These are phyloP conservation scores for Erpornis zantholeuca DNA, from an alignment of 2,113 vertebrate genomes.

Conservation along the genomic window DNA sequence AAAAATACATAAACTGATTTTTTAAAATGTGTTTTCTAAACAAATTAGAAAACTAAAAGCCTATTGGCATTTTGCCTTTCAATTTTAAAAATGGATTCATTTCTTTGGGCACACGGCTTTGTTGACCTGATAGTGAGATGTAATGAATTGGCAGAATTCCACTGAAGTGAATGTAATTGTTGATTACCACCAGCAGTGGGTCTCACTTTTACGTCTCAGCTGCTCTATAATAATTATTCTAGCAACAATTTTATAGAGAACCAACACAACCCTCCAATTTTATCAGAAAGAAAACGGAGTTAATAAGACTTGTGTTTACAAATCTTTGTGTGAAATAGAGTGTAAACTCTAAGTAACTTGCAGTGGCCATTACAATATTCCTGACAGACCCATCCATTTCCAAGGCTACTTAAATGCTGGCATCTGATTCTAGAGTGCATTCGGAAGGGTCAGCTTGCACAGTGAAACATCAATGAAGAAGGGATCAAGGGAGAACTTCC, in stretches of 20 bases:
- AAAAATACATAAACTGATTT: not conserved
- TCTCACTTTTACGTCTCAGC: not conserved
- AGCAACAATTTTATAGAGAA: not conserved
- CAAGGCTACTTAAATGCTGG: not conserved
- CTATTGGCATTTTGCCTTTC: not conserved
- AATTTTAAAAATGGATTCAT: not conserved
- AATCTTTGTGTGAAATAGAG: not conserved
- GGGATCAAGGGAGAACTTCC: not conserved
- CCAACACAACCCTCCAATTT: not conserved
- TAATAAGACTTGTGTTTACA: not conserved
- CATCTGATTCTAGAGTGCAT: not conserved
- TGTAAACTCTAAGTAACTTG: not conserved
- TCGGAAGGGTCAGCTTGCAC: not conserved
- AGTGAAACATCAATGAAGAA: not conserved
- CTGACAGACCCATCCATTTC: not conserved
- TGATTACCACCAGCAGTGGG: not conserved
- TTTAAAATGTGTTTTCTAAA: not conserved
- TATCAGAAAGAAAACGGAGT: not conserved
- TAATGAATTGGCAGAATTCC: not conserved
- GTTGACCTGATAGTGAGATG: not conserved
- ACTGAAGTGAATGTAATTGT: not conserved
- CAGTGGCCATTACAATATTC: not conserved
- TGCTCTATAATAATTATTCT: not conserved
- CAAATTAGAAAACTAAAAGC: not conserved
- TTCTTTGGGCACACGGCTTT: not conserved